Base-by-base conservation (phyloP, 2,113 vertebrate genomes). In the Polyodon spathula region DNA sequence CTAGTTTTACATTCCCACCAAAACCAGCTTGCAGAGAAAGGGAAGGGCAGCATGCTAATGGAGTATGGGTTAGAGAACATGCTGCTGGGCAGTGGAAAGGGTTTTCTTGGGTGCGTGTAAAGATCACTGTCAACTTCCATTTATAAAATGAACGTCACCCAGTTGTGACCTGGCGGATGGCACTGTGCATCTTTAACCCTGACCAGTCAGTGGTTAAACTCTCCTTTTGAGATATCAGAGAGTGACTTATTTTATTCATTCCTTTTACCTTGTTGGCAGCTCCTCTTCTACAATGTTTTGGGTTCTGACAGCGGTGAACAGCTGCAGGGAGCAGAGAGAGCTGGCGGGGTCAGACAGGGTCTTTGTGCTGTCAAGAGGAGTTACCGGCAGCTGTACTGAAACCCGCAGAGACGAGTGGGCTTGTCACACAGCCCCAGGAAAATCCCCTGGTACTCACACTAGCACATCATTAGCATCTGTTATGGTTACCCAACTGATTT, bases 401-500 rank as follows among this genome's bases (percentile, higher is more conserved):
- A 50, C 51, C 9, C 15, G 37, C 10, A 16, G 40, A 40, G 58
- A 54, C 63, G 40, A 51, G 16, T 40, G 7, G 14, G 37, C 50
- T 41, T 52, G 46, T 48, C 63, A 57, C 11, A 16, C 27, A 41
- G 15, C 40, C 50, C 54, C 37, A 39, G 54, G 41, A 56, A 48
- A 40, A 50, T n/a, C 15, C 37, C 59, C 59, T 37, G 17, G 53
- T 42, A 40, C 39, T 40, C 41, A 37, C 17, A 40, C 41, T 8
- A 40, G 39, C 17, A 43, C 41, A 51, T 37, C 60, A 53, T 60
- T 53, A 58, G 37, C 54, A 42, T n/a, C 59, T 55, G 41, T 62
- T 62, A 62, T 50, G 60, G 59, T 40, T 48, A 52, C 38, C 48
- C 39, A 52, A 60, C 56, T 39, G 58, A 63, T 60, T 55, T 56